Conservation (phyloP, 2,113 vertebrate species). For the Chionomys nivalis region DNA sequence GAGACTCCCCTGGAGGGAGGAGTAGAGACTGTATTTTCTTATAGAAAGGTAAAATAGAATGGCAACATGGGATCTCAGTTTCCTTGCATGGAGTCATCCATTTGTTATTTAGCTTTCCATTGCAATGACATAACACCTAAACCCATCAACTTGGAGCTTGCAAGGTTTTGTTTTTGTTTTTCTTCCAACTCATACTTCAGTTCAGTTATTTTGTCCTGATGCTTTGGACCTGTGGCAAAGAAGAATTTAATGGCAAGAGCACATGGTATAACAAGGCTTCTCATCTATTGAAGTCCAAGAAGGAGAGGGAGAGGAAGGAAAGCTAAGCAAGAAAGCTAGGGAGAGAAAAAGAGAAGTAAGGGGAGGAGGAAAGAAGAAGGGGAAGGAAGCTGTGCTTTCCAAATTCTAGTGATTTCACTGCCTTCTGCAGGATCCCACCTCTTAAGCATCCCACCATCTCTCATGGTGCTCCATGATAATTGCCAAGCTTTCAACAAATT, state of each 20-base stretch:
- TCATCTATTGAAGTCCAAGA: neutral
- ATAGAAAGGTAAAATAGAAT: constrained; percentile 41
- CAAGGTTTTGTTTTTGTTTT: neutral
- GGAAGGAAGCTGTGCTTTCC: neutral
- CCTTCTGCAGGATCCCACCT: neutral
- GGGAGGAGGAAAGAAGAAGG: neutral
- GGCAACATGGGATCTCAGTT: constrained; percentile 21
- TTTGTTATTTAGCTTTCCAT: neutral
- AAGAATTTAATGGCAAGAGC: neutral
- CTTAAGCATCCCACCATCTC: neutral
- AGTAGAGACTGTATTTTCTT: constrained; percentile 11
- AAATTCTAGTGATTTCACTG: neutral
- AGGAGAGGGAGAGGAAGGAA: neutral
- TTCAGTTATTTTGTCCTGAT: neutral
- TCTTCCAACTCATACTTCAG: neutral
- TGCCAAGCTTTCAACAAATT: neutral
- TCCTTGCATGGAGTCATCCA: neutral
- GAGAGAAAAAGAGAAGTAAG: too few relatives aligned
- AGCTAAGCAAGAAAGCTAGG: neutral
- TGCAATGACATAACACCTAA: neutral
- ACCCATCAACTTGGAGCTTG: neutral
- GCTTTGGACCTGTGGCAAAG: neutral
- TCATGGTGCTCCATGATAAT: too few relatives aligned
- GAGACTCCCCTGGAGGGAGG: neutral
- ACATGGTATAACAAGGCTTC: neutral